Evolutionary conservation across 2,113 vertebrate genomes (phyloP), one percentile per base, ranked within the genome.

Genomic region (Potamarius usumacintae): DNA sequence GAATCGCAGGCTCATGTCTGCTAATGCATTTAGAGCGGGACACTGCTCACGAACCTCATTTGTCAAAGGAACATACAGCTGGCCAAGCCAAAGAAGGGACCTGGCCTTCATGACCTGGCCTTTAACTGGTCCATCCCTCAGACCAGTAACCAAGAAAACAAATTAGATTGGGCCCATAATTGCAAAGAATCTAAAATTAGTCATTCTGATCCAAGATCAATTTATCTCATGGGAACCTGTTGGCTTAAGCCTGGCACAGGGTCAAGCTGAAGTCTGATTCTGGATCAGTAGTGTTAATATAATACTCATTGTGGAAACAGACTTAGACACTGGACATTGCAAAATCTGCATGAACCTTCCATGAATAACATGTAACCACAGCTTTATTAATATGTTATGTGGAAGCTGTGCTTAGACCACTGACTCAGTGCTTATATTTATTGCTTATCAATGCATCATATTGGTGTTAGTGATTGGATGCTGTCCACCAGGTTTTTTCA

Each of bases 391-490:
- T 86, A 85, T 79, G 87, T 86, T 69, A 69, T 88, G 86, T 91
- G 88, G 91, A 90, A 86, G 84, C 78, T 25, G 79, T 85, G 76
- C 88, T 87, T 89, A 86, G 74, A 63, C 60, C 83, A 81, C 87
- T 63, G 88, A 50, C 81, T 72, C 86, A 55, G 88, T 25, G 88
- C 65, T 63, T 89, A 42, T 83, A 91, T 83, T 79, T 82, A 87
- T 87, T 86, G 67, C 27, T 90, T 79, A 90, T 92, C 91, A 90
- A 93, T 92, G 91, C 88, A 89, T 78, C 82, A 48, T 53, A 86
- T 90, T 89, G 92, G 93, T 93, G 90, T 91, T 91, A 94, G 92
- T 94, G 93, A 89, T 92, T 93, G 94, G 92, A 94, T 90, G 84
- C 83, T 10, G 34, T 92, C 92, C 93, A 94, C 90, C 90, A 91